A percentile compares a stretch with the other conserved stretches of the same genome.
phyloP scores from a whole-genome alignment of 2,797 vertebrate species.

The Lemur catta region DNA sequence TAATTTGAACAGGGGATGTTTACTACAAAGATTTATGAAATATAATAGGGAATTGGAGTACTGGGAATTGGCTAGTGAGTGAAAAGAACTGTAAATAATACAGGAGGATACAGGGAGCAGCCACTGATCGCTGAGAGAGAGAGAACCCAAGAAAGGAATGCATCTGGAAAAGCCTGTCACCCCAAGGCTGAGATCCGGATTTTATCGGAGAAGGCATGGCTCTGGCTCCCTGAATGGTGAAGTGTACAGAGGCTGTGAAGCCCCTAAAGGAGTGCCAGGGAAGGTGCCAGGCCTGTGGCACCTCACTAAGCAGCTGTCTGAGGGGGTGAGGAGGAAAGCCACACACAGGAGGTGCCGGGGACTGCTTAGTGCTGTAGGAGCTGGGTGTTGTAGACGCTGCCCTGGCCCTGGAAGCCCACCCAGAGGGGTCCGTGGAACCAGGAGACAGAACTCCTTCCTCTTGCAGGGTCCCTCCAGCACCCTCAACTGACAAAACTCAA shows the following conservation, averaged over 20 bases:
- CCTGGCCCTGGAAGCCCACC: not conserved
- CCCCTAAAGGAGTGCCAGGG: not conserved
- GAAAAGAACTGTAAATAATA: not conserved
- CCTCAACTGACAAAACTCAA: not conserved
- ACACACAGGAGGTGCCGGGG: fast-evolving
- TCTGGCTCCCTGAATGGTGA: not conserved
- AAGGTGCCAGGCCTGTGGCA: too few species aligned
- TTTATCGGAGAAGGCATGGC: not conserved
- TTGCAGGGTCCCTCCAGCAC: not conserved
- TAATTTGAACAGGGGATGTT: not conserved
- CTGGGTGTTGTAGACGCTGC: not conserved
- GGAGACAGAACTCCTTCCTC: not conserved
- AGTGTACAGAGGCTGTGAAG: not conserved
- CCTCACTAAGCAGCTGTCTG: not conserved
- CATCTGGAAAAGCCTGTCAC: fast-evolving
- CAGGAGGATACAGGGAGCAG: not conserved
- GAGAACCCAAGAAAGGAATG: not conserved
- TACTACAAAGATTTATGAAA: not conserved
- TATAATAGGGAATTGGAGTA: not conserved
- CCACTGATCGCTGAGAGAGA: not conserved
- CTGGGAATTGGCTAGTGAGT: not conserved
- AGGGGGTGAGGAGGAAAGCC: not conserved
- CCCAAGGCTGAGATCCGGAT: not conserved
- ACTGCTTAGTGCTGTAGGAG: not conserved
- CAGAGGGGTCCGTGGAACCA: not conserved